phyloP scores from a whole-genome alignment of 2,888 invertebrate species.

The Pseudococcus jackbeardsleyi region DNA sequence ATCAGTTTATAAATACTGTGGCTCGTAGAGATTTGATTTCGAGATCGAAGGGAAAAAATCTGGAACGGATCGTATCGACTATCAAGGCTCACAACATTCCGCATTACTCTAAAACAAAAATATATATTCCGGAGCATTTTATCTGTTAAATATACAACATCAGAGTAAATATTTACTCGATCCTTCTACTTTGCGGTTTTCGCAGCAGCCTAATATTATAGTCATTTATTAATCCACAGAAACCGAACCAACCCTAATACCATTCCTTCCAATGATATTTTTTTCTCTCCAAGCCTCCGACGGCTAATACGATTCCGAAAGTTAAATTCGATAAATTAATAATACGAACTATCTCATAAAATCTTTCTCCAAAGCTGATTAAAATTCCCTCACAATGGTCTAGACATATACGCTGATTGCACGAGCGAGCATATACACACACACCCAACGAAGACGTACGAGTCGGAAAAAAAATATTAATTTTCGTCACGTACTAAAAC shows the following conservation, averaged over 20 bases:
- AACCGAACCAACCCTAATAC: background rate
- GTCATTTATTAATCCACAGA: background rate
- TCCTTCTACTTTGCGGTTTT: background rate
- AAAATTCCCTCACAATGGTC: conserved; percentile 20
- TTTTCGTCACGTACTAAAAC: conserved; percentile 52
- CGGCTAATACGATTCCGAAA: too few species aligned
- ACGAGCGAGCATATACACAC: background rate
- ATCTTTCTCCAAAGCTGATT: background rate
- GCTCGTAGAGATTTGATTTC: too few species aligned
- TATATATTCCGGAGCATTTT: background rate
- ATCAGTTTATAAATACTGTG: too few species aligned
- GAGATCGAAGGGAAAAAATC: too few species aligned
- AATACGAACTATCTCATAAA: background rate
- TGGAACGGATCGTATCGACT: background rate
- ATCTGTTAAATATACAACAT: background rate
- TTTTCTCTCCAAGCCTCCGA: background rate
- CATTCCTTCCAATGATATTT: background rate
- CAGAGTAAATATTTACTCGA: background rate
- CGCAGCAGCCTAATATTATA: background rate
- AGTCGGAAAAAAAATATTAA: conserved; percentile 18
- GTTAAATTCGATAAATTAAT: too few species aligned
- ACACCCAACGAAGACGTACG: background rate
- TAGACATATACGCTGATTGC: conserved; percentile 21
- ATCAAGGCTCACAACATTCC: background rate
- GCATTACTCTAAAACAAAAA: background rate